Conservation (phyloP, 2,797 vertebrate species). For the Microctenopoma steveboyesi region DNA sequence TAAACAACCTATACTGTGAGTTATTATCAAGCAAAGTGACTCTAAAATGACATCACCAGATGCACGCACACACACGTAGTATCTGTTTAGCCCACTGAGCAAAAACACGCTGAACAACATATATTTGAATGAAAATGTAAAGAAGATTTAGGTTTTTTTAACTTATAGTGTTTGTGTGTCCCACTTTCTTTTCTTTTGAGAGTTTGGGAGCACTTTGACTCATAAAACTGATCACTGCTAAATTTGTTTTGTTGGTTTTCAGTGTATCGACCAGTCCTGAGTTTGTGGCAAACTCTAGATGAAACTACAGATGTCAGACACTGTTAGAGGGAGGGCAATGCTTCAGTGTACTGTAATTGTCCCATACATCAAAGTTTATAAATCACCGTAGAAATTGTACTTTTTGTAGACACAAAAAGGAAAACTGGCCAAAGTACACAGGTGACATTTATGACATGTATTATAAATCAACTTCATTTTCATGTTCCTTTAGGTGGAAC, state of each 20-base stretch:
- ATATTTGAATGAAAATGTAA: conserved; percentile 1
- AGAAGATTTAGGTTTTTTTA: conserved; percentile 5
- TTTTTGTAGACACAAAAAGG: conserved; percentile 30
- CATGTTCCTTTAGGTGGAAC: conserved; percentile 17
- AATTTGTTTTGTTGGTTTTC: conserved; percentile 61
- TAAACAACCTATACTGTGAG: conserved; percentile 24
- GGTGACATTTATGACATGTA: conserved; percentile 19
- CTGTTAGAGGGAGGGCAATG: conserved; percentile 44
- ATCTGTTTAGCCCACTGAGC: conserved; percentile 2
- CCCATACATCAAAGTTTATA: conserved; percentile 57
- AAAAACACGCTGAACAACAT: conserved; percentile 4
- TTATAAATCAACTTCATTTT: conserved; percentile 28
- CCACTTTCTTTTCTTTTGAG: conserved; percentile 6
- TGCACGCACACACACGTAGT: conserved; percentile 19
- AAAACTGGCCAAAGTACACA: conserved; percentile 45
- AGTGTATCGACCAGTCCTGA: conserved; percentile 40
- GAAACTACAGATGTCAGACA: conserved; percentile 44
- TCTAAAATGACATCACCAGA: conserved; percentile 32
- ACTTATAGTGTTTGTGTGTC: not conserved
- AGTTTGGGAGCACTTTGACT: conserved; percentile 13
- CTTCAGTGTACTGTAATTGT: conserved; percentile 53
- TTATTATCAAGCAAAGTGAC: conserved; percentile 35
- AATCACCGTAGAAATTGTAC: conserved; percentile 38
- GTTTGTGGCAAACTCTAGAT: conserved; percentile 32
- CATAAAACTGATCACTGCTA: conserved; percentile 30